A percentile compares a stretch with the other conserved stretches of the same genome.
Evolutionary conservation across 2,888 invertebrate genomes (phyloP).

Genomic region (Mythimna loreyi): DNA sequence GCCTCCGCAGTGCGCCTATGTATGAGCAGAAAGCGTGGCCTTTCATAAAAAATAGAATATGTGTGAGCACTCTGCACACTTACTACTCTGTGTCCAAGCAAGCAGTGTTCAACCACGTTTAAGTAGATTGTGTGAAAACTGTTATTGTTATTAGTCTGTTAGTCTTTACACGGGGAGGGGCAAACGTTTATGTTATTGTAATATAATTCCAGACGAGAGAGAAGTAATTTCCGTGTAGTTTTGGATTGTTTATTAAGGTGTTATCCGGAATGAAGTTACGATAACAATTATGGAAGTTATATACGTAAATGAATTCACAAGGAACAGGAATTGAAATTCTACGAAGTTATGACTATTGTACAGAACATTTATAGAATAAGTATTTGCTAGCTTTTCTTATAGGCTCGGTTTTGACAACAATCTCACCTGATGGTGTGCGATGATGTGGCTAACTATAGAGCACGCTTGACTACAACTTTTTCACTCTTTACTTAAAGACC

Average conservation of each 20-base stretch:
- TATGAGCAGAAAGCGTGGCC: background rate
- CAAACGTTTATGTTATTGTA: slow-evolving; percentile 6
- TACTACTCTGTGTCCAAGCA: slow-evolving; percentile 13
- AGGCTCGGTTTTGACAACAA: no score
- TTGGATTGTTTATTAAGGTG: background rate
- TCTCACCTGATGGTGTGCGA: no score
- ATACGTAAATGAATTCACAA: background rate
- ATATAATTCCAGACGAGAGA: slow-evolving; percentile 4
- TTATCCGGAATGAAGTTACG: background rate
- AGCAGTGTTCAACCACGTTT: background rate
- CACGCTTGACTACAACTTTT: no score
- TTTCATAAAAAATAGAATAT: background rate
- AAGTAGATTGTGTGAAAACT: slow-evolving; percentile 41
- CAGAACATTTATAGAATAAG: no score
- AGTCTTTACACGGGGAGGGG: background rate
- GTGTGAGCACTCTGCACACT: slow-evolving; percentile 1
- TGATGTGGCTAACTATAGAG: no score
- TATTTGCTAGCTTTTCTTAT: no score
- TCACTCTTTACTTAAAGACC: no score
- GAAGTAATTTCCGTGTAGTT: slow-evolving; percentile 5
- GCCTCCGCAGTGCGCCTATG: no score
- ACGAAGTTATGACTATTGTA: no score
- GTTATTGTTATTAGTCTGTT: slow-evolving; percentile 38
- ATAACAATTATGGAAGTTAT: background rate
- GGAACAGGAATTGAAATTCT: no score